These are phyloP conservation scores for Platycheirus rosarum DNA, from an alignment of 2,888 invertebrate genomes.

Conservation along the genomic window DNA sequence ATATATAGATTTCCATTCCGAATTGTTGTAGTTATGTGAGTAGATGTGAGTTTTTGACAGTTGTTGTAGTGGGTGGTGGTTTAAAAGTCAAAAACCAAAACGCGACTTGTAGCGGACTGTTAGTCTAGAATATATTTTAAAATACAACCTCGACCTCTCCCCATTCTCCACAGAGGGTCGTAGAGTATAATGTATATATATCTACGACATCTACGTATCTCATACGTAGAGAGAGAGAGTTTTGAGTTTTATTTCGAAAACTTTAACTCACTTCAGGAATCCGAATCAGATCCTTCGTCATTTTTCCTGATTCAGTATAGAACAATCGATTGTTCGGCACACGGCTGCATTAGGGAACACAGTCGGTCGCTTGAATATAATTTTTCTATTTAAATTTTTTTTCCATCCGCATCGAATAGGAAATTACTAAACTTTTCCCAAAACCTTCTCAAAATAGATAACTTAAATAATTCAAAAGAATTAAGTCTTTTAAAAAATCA, in stretches of 20 bases:
- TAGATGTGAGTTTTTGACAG: constrained; percentile 11
- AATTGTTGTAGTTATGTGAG: constrained; percentile 3
- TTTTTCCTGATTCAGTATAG: constrained; percentile 78
- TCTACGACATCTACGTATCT: no score
- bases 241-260: constrained; percentile 25
- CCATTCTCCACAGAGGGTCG: constrained; percentile 3
- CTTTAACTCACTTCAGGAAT: constrained; percentile 22
- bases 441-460: not conserved
- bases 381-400: constrained; percentile 32
- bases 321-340: constrained; percentile 82
- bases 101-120: constrained; percentile 38
- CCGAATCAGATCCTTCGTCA: constrained; percentile 33
- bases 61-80: constrained; percentile 30
- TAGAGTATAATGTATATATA: constrained; percentile 3
- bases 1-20: no score
- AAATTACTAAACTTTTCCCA: not conserved
- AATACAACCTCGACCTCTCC: not conserved
- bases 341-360: constrained; percentile 77
- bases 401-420: constrained; percentile 21
- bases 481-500: not conserved
- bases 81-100: constrained; percentile 47
- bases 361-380: constrained; percentile 77
- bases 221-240: constrained; percentile 7
- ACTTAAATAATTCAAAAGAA: not conserved
- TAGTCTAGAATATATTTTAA: constrained; percentile 14